Conservation (phyloP, 92 coral and sea anemone species). For the Montipora capitata region DNA sequence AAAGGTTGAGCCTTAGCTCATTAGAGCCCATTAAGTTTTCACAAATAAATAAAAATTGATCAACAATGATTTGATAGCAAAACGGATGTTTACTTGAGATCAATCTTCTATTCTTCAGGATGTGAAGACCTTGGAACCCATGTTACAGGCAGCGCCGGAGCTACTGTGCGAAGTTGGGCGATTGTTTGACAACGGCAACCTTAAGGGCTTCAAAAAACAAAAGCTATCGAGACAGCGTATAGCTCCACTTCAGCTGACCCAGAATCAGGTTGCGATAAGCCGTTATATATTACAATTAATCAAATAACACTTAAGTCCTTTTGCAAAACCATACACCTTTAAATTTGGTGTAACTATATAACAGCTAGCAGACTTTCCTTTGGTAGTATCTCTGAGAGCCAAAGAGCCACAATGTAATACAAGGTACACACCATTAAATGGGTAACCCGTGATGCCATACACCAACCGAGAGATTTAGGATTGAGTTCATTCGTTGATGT, state of each 20-base stretch:
- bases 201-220: background rate
- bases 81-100: background rate
- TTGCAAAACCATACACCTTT: background rate
- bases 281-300: background rate
- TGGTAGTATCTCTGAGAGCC: no score
- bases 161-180: background rate
- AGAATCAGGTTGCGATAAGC: slow-evolving; percentile 14
- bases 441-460: no score
- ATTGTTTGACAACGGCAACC: background rate
- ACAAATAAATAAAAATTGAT: no score
- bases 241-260: slow-evolving; percentile 6
- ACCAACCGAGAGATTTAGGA: no score
- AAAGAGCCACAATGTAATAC: no score
- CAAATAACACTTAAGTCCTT: background rate
- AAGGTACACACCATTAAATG: no score
- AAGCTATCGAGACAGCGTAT: background rate
- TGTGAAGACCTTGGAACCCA: slow-evolving; percentile 35
- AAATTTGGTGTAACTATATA: background rate
- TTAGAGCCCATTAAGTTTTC: background rate
- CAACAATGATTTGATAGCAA: background rate
- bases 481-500: no score
- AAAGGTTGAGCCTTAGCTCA: no score
- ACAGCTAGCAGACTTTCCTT: background rate
- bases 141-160: slow-evolving; percentile 20
- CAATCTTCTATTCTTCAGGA: slow-evolving; percentile 5